Evolutionary conservation across 2,888 invertebrate species (phyloP).

Genomic region (Dioctria rufipes): DNA sequence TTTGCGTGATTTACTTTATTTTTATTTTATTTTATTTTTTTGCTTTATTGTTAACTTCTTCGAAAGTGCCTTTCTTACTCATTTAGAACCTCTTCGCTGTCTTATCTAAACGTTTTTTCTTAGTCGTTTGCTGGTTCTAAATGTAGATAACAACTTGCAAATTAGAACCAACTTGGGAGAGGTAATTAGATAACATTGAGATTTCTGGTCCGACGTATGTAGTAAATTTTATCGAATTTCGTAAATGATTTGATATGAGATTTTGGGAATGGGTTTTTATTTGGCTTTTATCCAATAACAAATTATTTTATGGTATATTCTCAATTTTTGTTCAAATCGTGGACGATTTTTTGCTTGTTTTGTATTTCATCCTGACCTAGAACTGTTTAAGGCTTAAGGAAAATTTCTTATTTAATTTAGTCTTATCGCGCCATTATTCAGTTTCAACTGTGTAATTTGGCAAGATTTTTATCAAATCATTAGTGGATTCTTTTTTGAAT

Average conservation of each 20-base stretch:
- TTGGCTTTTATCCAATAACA: no score
- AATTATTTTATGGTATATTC: no score
- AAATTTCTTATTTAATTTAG: no score
- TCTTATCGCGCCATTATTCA: no score
- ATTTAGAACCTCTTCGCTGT: conserved; percentile 54
- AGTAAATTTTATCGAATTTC: background rate
- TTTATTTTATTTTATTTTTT: conserved; percentile 14
- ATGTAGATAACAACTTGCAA: conserved; percentile 54
- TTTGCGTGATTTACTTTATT: conserved; percentile 48
- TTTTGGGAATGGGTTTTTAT: no score
- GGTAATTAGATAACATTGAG: background rate
- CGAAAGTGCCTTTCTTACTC: conserved; percentile 53
- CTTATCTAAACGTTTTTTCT: conserved; percentile 59
- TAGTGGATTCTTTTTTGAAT: no score
- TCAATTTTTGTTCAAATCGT: no score
- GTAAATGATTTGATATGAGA: background rate
- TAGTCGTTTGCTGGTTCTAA: conserved; percentile 52
- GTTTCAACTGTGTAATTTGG: no score
- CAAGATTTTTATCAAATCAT: no score
- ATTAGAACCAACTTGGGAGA: conserved; percentile 34
- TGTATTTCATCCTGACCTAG: no score
- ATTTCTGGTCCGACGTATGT: background rate
- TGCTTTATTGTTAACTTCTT: conserved; percentile 45
- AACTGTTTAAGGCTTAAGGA: no score
- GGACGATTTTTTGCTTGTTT: no score